Base-by-base conservation (phyloP, 2,888 invertebrate species). In the Troides aeacus region DNA sequence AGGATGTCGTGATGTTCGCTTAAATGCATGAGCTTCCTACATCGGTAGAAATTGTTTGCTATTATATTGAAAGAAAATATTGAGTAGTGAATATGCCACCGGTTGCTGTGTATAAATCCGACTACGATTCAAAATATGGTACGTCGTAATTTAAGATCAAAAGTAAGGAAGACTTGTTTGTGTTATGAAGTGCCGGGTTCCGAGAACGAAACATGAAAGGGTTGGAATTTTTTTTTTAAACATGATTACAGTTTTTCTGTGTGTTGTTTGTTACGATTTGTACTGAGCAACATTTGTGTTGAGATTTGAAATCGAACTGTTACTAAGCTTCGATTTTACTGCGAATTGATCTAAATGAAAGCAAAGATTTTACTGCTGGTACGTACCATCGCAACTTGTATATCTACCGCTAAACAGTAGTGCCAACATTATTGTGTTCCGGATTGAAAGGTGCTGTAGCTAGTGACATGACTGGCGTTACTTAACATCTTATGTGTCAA, bases 91-190 rank as follows among this genome's bases (percentile, higher is more conserved):
- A 58, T 58, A 58, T 23, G 12, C n/a, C 23, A 10, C 23, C 23
- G n/a, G 21, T 8, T 0, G 21, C 21, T 58, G 23, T 24, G 12
- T 58, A 24, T 58, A 58, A 56, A 53, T 36, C 63, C 18, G 17
- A 63, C n/a, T 53, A 63, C 18, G 30, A 17, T 24, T 30, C n/a
- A 23, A 15, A 36, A 39, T 42, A 64, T 56, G 61, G 39, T 56
- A 63, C 21, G 63, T 42, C 15, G 57, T 58, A 24, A 67, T 67
- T 57, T 57, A 62, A 59, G 60, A 68, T 68, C 68, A 68, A 64
- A 64, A 53, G 21, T 53, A 60, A 17, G 15, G 46, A 62, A 67
- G 23, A 58, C 30, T 46, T 66, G 60, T 67, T 62, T 67, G 61
- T 39, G 42, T 67, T 67, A 62, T 58, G 18, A 58, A 62, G 56